Evolutionary conservation across 2,888 invertebrate genomes (phyloP).

Genomic region (Leptothorax acervorum): DNA sequence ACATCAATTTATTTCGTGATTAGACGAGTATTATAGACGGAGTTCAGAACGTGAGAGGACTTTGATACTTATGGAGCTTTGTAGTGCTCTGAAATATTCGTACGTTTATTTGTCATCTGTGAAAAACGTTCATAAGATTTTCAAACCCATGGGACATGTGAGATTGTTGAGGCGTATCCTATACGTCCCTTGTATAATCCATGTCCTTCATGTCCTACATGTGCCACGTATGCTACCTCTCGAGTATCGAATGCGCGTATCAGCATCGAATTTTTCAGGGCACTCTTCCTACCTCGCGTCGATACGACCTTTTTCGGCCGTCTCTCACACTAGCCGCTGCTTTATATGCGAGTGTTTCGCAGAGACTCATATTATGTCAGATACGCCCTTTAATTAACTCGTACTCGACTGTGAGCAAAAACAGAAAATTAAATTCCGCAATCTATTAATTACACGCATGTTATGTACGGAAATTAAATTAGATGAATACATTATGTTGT

Average conservation of each 20-base stretch:
- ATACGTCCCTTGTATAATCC: slow-evolving; percentile 44
- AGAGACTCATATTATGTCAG: neutral
- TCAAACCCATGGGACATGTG: slow-evolving; percentile 44
- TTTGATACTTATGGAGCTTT: neutral
- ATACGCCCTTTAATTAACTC: neutral
- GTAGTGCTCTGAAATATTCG: slow-evolving; percentile 11
- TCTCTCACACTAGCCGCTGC: neutral
- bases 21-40: neutral
- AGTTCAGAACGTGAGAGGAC: neutral
- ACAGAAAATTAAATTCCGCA: neutral
- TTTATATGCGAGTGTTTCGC: slow-evolving; percentile 19
- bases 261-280: slow-evolving; percentile 53
- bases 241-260: slow-evolving; percentile 51
- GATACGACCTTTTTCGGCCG: slow-evolving; percentile 8
- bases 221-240: slow-evolving; percentile 41
- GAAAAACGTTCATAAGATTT: slow-evolving; percentile 50
- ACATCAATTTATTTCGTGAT: neutral
- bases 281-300: neutral
- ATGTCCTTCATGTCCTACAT: slow-evolving; percentile 50
- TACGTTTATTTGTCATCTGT: slow-evolving; percentile 24
- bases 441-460: slow-evolving; percentile 8
- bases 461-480: neutral
- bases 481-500: neutral
- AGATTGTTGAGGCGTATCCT: slow-evolving; percentile 54
- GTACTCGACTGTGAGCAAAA: neutral